Base-by-base conservation (phyloP, 2,113 vertebrate genomes). In the Sisor rabdophorus region DNA sequence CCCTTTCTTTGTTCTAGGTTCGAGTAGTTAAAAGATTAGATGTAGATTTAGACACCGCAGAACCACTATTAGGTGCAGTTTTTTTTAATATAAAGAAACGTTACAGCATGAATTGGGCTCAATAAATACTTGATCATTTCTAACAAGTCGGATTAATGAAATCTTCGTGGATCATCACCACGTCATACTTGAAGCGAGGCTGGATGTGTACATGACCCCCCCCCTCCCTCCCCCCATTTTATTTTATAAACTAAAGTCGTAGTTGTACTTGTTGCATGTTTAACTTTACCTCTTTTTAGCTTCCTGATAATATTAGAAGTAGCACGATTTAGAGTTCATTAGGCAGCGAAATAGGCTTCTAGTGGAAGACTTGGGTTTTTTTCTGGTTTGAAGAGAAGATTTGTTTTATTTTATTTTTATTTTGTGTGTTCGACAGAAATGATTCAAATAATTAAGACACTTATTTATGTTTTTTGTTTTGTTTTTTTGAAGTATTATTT, bases 401-500 rank as follows among this genome's bases (percentile, higher is more conserved):
- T 56, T 55, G n/a, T 1, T 78, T 30, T 48, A 24, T 48, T 76
- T 36, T 56, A 72, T n/a, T 55, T 63, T 28, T 58, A 64, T 13
- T 71, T 40, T 0, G 11, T 61, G 65, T 58, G 54, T 75, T 56
- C 58, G 44, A 67, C 22, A 50, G 22, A 69, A 70, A 55, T 72
- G 36, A n/a, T 64, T 80, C 67, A 61, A 75, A 67, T 72, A 26
- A 63, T 64, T 61, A 24, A 44, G 64, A 85, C 75, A 65, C 67
- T 78, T 80, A 78, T 70, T 64, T 77, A 81, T 82, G 77, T 69
- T 86, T 85, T 84, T 13, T 81, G 80, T 69, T 65, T 76, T 76
- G 77, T 71, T 76, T 76, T 81, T 56, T 73, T 85, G 58, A 88
- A 88, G 87, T 91, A 91, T 88, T 91, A 87, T 79, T 84, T 85